phyloP scores from a whole-genome alignment of 2,797 vertebrate genomes.

The Eidolon dupreanum region DNA sequence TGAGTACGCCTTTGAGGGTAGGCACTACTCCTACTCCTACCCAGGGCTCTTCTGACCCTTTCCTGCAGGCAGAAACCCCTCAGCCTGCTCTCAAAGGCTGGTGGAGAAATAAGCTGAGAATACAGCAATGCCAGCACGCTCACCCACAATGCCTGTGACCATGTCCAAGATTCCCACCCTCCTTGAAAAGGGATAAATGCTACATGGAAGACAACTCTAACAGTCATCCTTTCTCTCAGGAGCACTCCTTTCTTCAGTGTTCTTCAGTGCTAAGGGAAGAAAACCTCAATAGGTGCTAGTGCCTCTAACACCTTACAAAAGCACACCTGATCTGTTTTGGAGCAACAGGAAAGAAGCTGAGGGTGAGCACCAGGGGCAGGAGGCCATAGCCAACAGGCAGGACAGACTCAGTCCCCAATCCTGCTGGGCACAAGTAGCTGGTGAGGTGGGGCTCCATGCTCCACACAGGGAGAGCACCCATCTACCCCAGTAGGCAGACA shows the following conservation, averaged over 20 bases:
- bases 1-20: not conserved
- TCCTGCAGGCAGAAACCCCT: not conserved
- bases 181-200: not conserved
- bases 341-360: not conserved
- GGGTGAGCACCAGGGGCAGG: not conserved
- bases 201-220: too few species aligned
- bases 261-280: not conserved
- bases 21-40: not conserved
- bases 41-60: not conserved
- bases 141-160: not conserved
- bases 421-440: rapidly evolving
- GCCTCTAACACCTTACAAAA: not conserved
- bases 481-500: not conserved
- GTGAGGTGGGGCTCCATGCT: not conserved
- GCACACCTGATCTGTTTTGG: not conserved
- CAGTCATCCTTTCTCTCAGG: not conserved
- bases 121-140: rapidly evolving
- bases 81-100: not conserved
- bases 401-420: not conserved
- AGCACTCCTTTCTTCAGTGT: not conserved
- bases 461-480: not conserved
- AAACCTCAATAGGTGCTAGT: not conserved
- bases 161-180: not conserved
- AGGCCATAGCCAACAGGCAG: not conserved
- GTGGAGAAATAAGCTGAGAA: not conserved